Base-by-base conservation (phyloP, 2,888 invertebrate species). In the Listrodromus nycthemerus region DNA sequence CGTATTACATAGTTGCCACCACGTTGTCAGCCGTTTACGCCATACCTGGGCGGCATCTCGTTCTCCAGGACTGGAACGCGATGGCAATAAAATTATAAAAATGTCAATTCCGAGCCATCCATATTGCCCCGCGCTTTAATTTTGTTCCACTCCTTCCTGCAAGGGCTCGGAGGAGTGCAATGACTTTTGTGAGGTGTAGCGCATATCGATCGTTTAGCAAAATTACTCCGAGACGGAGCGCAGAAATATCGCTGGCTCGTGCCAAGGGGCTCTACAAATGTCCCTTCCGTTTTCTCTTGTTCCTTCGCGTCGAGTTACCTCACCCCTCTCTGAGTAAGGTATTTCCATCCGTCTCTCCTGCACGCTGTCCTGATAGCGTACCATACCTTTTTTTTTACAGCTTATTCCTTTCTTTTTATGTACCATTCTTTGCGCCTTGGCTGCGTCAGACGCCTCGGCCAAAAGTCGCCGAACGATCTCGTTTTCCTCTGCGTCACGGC, bases 331-430 rank as follows among this genome's bases (percentile, higher is more conserved):
- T 16, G 37, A 71, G 55, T 16, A 24, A 41, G 7, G 45, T 61
- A 27, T 48, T 45, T 61, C 19, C 27, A 55, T 30, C 19, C 73
- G 27, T 19, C 45, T 41, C 30, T 6, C 19, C 48, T 45, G 58
- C 45, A 73, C 30, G 7, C 33, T 30, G 27, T 30, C 19, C 27
- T 30, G 61, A 73, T 61, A 61, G 48, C 24, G 30, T 19, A 58
- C 45, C 52, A 21, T 52, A 52, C 52, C 37, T 33, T 19, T 21
- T 27, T 27, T 61, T 45, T 45, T 45, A 45, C 16, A 16, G 13
- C 41, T 45, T n/a, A 52, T 41, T 45, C 69, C n/a, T 76, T 45
- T 63, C 73, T 78, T 65, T 70, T 83, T 70, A 75, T 79, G 58
- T 50, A 63, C 69, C 65, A 24, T 50, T 66, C 27, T 58, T 75